Base-by-base conservation (phyloP, 1,140 invertebrate species). In the Trachymyrmex septentrionalis region DNA sequence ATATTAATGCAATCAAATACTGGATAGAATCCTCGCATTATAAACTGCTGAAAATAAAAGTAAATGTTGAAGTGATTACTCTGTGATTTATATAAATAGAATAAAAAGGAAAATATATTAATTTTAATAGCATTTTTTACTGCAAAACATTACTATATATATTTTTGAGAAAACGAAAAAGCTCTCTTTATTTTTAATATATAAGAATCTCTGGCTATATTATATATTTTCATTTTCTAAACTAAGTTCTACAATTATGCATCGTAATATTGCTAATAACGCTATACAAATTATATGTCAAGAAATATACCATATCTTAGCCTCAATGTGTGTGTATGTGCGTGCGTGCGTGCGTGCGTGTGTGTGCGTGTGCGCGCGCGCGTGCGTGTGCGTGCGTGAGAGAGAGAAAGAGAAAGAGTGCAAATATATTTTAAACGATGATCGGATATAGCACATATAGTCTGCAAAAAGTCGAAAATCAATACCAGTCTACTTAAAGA, bases 401-500 rank as follows among this genome's bases (percentile, higher is more conserved):
- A 44, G 38, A 44, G 38, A 44, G 10, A 44, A 10, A 44, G 10
- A 44, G 4, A 48, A 0, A 50, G 4, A 48, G 0, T 9, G 9
- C 4, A 50, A 73, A 75, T 63, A 72, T 34, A 61, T 57, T 30
- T 81, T 69, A 73, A 50, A 75, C 16, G 38, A 48, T 63, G 27
- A 84, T 73, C 44, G 24, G 6, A 48, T 59, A 30, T 84, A 10
- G 80, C 55, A 34, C 69, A 73, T 24, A 7, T 34, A 63, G 63
- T 14, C 34, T 38, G 34, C 38, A 10, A 12, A 73, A 30, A 73
- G 55, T 63, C 55, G 21, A 38, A 75, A 61, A 84, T 84, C 80
- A 64, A 84, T 84, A 84, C 55, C 27, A 61, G 19, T 48, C 55
- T 84, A 73, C 80, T 84, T 84, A 61, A 61, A n/a, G 30, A 84